phyloP scores from a whole-genome alignment of 2,888 invertebrate genomes.

The Himalopsyche tibetana region DNA sequence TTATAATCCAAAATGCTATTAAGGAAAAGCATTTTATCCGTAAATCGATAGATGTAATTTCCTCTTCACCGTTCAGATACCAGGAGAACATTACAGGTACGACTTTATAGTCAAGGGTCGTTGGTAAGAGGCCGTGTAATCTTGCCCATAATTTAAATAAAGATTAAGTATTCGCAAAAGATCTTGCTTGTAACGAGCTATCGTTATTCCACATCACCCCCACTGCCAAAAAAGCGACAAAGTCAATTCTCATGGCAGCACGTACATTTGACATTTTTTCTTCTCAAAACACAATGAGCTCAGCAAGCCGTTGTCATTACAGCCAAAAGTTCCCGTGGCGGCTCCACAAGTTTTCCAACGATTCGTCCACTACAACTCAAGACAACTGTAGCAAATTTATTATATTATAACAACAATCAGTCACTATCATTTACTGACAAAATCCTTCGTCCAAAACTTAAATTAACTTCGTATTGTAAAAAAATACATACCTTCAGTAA shows the following conservation, averaged over 20 bases:
- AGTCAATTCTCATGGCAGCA: constrained; percentile 25
- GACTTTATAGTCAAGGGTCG: constrained; percentile 12
- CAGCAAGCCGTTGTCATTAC: constrained; percentile 30
- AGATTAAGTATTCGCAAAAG: constrained; percentile 34
- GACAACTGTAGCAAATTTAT: no score
- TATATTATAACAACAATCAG: no score
- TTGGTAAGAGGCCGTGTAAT: constrained; percentile 12
- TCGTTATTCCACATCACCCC: constrained; percentile 28
- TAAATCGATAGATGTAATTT: constrained; percentile 25
- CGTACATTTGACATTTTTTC: constrained; percentile 34
- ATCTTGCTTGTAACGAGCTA: constrained; percentile 27
- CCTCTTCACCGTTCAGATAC: not conserved
- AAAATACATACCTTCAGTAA: no score
- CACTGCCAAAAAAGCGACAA: constrained; percentile 3
- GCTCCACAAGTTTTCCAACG: not conserved
- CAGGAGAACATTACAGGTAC: constrained; percentile 12
- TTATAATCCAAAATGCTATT: not conserved
- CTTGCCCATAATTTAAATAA: constrained; percentile 14
- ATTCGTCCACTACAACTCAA: not conserved
- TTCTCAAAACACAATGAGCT: constrained; percentile 31
- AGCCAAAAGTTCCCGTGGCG: constrained; percentile 5
- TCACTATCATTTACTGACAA: no score
- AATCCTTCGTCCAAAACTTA: no score
- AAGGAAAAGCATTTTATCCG: constrained; percentile 5
- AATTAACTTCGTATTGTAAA: no score